Evolutionary conservation across 2,888 invertebrate species (phyloP).

Genomic region (Drosophila picticornis): DNA sequence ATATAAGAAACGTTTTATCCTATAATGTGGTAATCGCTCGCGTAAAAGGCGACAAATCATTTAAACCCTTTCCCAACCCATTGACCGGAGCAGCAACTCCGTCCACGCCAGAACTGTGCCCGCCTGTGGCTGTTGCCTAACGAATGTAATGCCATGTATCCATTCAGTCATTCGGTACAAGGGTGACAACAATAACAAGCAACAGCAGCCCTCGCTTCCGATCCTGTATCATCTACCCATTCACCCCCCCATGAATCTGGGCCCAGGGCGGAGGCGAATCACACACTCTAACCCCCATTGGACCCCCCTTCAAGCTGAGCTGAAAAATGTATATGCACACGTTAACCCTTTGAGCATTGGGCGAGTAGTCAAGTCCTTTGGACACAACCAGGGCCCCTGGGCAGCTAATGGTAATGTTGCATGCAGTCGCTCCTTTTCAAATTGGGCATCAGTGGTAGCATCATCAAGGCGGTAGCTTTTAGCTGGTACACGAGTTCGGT

Average conservation of each 20-base stretch:
- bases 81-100: conserved; percentile 25
- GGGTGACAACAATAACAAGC: conserved; percentile 70
- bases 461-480: conserved; percentile 41
- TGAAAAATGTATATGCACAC: conserved; percentile 72
- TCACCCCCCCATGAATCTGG: conserved; percentile 20
- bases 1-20: conserved; percentile 76
- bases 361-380: conserved; percentile 31
- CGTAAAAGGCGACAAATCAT: conserved; percentile 85
- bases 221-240: neutral
- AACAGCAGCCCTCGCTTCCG: conserved; percentile 6
- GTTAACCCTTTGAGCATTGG: conserved; percentile 73
- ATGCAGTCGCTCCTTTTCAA: conserved; percentile 60
- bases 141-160: conserved; percentile 38
- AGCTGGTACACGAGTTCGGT: conserved; percentile 17
- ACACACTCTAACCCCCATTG: conserved; percentile 13
- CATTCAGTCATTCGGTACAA: conserved; percentile 45
- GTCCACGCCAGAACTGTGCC: neutral
- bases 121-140: conserved; percentile 35
- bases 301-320: conserved; percentile 8
- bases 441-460: conserved; percentile 69
- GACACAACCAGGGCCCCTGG: conserved; percentile 44
- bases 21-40: conserved; percentile 85
- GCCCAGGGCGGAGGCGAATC: conserved; percentile 29
- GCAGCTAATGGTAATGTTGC: conserved; percentile 66
- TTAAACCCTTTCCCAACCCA: conserved; percentile 66